These are phyloP conservation scores for Martes martes DNA, from an alignment of 2,113 vertebrate genomes.

Conservation along the genomic window DNA sequence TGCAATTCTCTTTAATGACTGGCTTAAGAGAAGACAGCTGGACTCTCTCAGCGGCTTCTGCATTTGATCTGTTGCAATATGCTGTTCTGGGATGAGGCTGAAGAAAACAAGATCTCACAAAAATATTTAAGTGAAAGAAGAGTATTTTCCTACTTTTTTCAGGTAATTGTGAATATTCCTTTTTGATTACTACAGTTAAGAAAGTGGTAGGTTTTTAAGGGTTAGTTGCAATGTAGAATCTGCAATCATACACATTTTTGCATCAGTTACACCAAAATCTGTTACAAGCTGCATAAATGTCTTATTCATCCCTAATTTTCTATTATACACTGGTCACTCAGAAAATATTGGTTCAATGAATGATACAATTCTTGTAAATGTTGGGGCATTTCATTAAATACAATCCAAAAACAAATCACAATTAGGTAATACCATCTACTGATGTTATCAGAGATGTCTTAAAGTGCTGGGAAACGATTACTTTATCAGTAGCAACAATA, in stretches of 20 bases:
- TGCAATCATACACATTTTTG: background rate
- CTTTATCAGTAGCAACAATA: background rate
- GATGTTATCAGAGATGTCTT: background rate
- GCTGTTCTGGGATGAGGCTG: slow-evolving; percentile 3
- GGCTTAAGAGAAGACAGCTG: slow-evolving; percentile 18
- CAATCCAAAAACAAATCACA: background rate
- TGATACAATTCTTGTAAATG: background rate
- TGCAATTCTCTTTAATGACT: background rate
- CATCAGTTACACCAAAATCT: background rate
- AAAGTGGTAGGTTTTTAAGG: slow-evolving; percentile 10
- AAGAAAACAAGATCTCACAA: slow-evolving; percentile 21
- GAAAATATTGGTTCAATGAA: background rate
- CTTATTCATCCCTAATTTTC: background rate
- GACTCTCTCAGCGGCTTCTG: slow-evolving; percentile 1
- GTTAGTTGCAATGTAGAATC: background rate
- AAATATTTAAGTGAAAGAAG: slow-evolving; percentile 20
- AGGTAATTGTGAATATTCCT: background rate
- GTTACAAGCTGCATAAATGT: background rate
- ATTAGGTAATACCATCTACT: background rate
- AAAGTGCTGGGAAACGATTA: background rate
- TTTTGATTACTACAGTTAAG: background rate
- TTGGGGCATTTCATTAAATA: background rate
- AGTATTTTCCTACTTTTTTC: slow-evolving; percentile 6
- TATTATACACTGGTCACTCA: background rate
- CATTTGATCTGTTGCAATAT: background rate